Percentiles rank a stretch among this genome's conserved stretches.
Conservation (phyloP, 2,888 invertebrate species). For the Scaeva pyrastri region DNA sequence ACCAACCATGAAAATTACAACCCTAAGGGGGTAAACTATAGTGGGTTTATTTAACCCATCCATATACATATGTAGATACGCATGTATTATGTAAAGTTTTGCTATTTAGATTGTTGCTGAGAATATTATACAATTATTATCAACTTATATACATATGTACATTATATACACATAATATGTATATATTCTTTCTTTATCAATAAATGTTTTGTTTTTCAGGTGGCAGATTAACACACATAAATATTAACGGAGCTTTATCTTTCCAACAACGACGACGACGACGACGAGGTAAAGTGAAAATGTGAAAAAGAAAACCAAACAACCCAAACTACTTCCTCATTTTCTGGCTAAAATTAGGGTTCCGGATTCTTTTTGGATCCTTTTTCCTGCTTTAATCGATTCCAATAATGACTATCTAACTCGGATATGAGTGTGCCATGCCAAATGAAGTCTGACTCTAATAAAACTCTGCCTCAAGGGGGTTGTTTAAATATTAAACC, state of each 20-base stretch:
- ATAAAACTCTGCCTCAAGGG: conserved; percentile 16
- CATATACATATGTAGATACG: neutral
- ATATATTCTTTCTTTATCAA: conserved; percentile 7
- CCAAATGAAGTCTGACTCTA: conserved; percentile 11
- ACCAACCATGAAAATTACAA: conserved; percentile 11
- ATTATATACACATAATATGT: too few species aligned
- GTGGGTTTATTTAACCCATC: conserved; percentile 5
- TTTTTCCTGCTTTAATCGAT: conserved; percentile 21
- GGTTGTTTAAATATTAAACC: conserved; percentile 14
- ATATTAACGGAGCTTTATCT: conserved; percentile 22
- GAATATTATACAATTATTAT: conserved; percentile 15
- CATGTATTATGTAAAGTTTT: neutral
- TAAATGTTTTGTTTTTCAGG: conserved; percentile 41
- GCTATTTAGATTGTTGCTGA: conserved; percentile 11
- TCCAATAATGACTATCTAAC: conserved; percentile 20
- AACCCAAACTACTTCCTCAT: conserved; percentile 13
- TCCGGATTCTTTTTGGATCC: neutral
- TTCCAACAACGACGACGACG: too few species aligned
- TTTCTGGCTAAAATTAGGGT: conserved; percentile 6
- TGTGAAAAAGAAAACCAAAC: neutral
- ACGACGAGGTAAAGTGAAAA: neutral
- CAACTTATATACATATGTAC: neutral
- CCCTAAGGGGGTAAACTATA: neutral
- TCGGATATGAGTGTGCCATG: neutral
- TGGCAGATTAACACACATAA: conserved; percentile 46